Base-by-base conservation (phyloP, 2,888 invertebrate species). In the Agrotis ipsilon region DNA sequence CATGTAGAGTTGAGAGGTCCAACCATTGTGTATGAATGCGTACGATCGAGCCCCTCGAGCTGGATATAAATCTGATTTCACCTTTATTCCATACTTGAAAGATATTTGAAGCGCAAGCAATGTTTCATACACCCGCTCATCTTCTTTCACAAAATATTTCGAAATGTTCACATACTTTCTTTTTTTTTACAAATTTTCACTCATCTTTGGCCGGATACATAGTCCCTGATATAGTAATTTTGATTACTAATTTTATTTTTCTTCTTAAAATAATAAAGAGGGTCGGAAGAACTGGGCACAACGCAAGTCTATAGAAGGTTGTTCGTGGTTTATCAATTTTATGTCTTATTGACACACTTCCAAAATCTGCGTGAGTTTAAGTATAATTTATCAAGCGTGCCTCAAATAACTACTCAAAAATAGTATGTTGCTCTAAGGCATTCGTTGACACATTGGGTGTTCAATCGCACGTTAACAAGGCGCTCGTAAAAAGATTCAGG, bases 231-330 rank as follows among this genome's bases (percentile, higher is more conserved):
- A 54, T 61, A 51, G 59, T 71, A 63, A 74, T 79, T 68, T 58
- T 58, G 73, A 62, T 74, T 62, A 69, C 57, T 69, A 58, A 49
- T 68, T 59, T 48, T 52, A 55, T 72, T 59, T 43, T 52, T 72
- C 46, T 72, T 66, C 64, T 73, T 67, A 63, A 62, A 60, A 61
- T 52, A 66, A 76, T 52, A 18, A 19, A 75, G 76, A 21, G 59
- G 39, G 57, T 74, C 64, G 87, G 86, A 88, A 89, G 88, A 88
- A 67, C 77, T 57, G 78, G 68, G 69, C 87, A 88, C 88, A 87
- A 85, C 83, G 39, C 72, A 79, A 78, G 74, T 79, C 65, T 27
- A 64, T 60, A 32, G 27, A 24, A 65, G 39, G 59, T 64, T 72
- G 63, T 65, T 73, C 39, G 60, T 73, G 72, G 74, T 72, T 80